These are phyloP conservation scores for Turdus rufiventris DNA, from an alignment of 2,113 vertebrate genomes.

Conservation along the genomic window DNA sequence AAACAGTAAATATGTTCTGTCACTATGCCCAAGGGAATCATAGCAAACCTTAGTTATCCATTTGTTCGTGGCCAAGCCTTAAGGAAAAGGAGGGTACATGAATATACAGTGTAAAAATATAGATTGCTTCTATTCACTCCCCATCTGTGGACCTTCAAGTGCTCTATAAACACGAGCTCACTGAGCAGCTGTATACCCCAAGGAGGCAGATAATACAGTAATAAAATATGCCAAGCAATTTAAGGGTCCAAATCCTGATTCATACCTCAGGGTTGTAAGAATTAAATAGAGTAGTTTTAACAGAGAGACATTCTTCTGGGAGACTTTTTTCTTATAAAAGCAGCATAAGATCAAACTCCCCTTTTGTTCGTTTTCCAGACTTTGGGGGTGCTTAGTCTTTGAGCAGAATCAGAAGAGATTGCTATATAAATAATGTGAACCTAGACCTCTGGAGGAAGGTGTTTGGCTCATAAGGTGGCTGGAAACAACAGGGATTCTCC, in stretches of 20 bases:
- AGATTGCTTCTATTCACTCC: not conserved
- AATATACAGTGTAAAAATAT: slow-evolving; percentile 4
- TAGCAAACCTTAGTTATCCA: not conserved
- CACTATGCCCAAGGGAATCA: not conserved
- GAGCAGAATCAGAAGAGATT: not conserved
- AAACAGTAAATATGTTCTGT: not conserved
- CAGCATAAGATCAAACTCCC: not conserved
- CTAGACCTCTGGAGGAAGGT: not conserved
- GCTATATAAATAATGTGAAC: not conserved
- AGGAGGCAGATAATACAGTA: not conserved
- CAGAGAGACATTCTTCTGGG: not conserved
- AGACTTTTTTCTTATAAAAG: not conserved
- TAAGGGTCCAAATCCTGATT: slow-evolving; percentile 10
- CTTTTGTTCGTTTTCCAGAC: not conserved
- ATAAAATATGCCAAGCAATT: slow-evolving; percentile 32
- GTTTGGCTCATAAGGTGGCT: not conserved
- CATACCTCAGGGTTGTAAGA: not conserved
- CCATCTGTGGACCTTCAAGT: slow-evolving; percentile 13
- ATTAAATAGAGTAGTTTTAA: not conserved
- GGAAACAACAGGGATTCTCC: not conserved
- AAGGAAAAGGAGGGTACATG: not conserved
- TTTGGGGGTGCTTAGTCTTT: not conserved
- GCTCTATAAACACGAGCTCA: slow-evolving; percentile 20
- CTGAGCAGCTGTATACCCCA: slow-evolving; percentile 8
- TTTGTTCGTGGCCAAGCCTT: not conserved